Evolutionary conservation across 2,888 invertebrate genomes (phyloP), one percentile per base, ranked within the genome.

Genomic region (Pyralis farinalis): DNA sequence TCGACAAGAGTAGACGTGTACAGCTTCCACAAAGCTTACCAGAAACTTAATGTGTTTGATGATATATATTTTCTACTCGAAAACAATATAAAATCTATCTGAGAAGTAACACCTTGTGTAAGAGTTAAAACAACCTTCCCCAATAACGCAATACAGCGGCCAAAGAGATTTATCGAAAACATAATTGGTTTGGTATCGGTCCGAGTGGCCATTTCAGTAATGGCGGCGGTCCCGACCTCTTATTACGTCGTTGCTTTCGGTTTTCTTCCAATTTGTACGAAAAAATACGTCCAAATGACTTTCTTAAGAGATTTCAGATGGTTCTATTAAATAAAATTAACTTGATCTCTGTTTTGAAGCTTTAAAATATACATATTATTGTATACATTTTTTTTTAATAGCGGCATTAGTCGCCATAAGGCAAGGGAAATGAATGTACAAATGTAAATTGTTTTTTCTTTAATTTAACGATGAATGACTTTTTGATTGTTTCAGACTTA

Each of bases 101-200:
- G 7, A 25, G 25, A 25, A 25, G 7, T 25, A 25, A 25, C 25
- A 25, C 20, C 10, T 28, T 20, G 20, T 27, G 29, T 8, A 28
- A 16, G 29, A 36, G 20, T 16, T 16, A 16, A 16, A 25, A 25
- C 33, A 34, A 28, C 12, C 20, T 16, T 16, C 28, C 33, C 21
- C n/a, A 33, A 34, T 33, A 16, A 16, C 16, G 31, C 31, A 25
- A 25, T 25, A 25, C 25, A 25, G 25, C 25, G 25, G n/a, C 20
- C 31, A 34, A 53, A 42, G 49, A 71, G 63, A 68, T 69, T 66
- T 69, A 68, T 69, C 64, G 54, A 58, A 65, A 67, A 67, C 69
- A 71, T 77, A 77, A 77, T 75, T 76, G 73, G 66, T 70, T 71
- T 63, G 56, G 66, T 65, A 71, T 70, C 63, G 70, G 54, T 44